Percentiles rank a stretch among this genome's conserved stretches.
Conservation (phyloP, 2,113 vertebrate species). For the Sturnus vulgaris region DNA sequence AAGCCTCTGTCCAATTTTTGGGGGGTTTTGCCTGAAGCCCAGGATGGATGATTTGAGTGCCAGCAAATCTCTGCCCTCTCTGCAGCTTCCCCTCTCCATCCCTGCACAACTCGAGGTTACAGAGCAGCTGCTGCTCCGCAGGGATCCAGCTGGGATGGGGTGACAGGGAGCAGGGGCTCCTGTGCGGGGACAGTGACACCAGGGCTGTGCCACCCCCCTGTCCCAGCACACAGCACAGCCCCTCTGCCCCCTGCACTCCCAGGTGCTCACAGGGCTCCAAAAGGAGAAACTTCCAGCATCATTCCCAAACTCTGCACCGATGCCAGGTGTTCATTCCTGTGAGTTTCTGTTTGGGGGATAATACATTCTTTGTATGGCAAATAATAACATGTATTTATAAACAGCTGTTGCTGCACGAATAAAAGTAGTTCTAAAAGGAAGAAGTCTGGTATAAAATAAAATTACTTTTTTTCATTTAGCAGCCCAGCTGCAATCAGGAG, state of each 20-base stretch:
- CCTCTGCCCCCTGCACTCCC: background rate
- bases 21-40: background rate
- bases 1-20: accelerated
- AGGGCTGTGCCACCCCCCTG: background rate
- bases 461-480: background rate
- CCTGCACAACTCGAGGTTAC: background rate
- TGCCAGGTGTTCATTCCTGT: accelerated
- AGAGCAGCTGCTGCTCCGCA: no score
- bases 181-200: background rate
- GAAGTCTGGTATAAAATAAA: background rate
- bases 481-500: background rate
- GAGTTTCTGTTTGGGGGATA: background rate
- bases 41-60: background rate
- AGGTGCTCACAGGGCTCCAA: accelerated
- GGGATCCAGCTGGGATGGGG: accelerated
- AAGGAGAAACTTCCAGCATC: accelerated
- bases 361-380: background rate
- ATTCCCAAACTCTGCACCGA: accelerated
- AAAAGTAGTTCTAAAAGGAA: background rate
- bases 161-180: background rate
- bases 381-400: background rate
- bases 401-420: background rate
- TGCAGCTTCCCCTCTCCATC: background rate
- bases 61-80: background rate
- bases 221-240: background rate